Base-by-base conservation (phyloP, 2,797 vertebrate genomes). In the Crocidura indochinensis region DNA sequence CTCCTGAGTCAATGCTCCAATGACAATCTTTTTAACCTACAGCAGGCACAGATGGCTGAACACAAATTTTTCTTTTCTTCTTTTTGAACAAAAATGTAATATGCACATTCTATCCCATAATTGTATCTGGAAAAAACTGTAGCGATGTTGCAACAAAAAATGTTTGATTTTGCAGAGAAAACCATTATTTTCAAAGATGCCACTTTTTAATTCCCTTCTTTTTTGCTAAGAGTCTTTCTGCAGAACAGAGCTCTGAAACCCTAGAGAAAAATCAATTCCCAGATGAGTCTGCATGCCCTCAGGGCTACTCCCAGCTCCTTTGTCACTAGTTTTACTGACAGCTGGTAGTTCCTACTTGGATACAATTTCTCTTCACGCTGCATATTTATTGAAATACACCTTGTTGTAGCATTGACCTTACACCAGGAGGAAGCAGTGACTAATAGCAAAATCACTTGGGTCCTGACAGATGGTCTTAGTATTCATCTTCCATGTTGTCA, bases 381-480 rank as follows among this genome's bases (percentile, higher is more conserved):
- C 91, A 93, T 97, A 93, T 97, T 97, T 97, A 97, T 96, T 88
- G 97, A 97, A 95, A 96, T 89, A 26, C 84, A 96, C 94, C 96
- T 97, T 95, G 94, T 97, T 65, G 1, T 72, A 29, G 94, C 94
- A 96, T 96, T 96, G 97, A 96, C 97, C 95, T 91, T 96, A 93
- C 81, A 77, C 90, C 91, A 72, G 22, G 90, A 91, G 95, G 95
- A 97, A 97, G 75, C 68, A 47, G 80, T 67, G 79, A 92, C 93
- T 97, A 96, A 97, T 87, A 74, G 65, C 78, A 78, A 95, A 97
- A 87, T 94, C 96, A 92, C 96, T 46, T 0, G 6, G 29, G 96
- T 74, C 95, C 83, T 95, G 97, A 86, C 97, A 97, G 97, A 96
- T 96, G 95, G 91, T 27, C 94, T 96, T 94, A 91, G 49, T 78